Evolutionary conservation across 2,888 invertebrate species (phyloP).

Genomic region (Harpagoxenus sublaevis): DNA sequence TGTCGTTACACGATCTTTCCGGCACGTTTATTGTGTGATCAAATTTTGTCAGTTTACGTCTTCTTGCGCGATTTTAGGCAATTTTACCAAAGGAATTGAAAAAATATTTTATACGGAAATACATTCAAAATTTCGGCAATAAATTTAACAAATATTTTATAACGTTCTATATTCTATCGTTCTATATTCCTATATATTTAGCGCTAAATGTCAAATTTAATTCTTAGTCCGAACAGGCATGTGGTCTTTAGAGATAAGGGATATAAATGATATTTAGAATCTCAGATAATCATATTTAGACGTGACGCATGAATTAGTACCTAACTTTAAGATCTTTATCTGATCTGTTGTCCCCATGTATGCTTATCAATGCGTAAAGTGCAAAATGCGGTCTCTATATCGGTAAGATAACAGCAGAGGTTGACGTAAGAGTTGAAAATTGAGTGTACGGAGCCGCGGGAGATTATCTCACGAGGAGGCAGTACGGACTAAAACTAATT

Average conservation of each 20-base stretch:
- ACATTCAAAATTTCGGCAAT: not conserved
- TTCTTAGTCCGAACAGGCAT: not conserved
- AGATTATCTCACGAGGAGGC: slow-evolving; percentile 49
- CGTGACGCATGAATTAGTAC: not conserved
- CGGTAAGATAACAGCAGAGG: slow-evolving; percentile 28
- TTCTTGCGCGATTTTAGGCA: not conserved
- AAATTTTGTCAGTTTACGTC: slow-evolving; percentile 60
- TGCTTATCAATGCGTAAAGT: slow-evolving; percentile 34
- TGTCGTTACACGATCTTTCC: slow-evolving; percentile 60
- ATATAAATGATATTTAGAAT: slow-evolving; percentile 15
- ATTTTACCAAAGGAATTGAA: not conserved
- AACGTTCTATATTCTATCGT: not conserved
- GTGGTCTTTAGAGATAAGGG: not conserved
- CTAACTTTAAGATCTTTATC: slow-evolving; percentile 20
- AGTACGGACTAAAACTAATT: slow-evolving; percentile 64
- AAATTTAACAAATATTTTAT: not conserved
- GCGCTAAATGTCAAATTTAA: not conserved
- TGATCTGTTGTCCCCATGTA: not conserved
- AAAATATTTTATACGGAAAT: not conserved
- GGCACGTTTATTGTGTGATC: slow-evolving; percentile 49
- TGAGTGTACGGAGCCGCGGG: slow-evolving; percentile 26
- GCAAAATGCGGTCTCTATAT: slow-evolving; percentile 29
- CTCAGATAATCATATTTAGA: not conserved
- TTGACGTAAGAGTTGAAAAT: slow-evolving; percentile 50
- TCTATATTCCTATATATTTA: not conserved